A percentile compares a stretch with the other conserved stretches of the same genome.
Conservation (phyloP, 2,113 vertebrate species). For the Ovis aries region ARS-UI_Ramb_v3.0 NC_056054.1:21818501-21819000, state of each 20-base stretch:
- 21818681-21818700: background rate
- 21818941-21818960: slow-evolving; percentile 13
- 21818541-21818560: background rate
- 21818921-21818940: background rate
- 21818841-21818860: background rate
- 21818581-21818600: background rate
- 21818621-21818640: background rate
- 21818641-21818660: background rate
- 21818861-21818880: background rate
- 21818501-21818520: slow-evolving; percentile 98
- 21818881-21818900: background rate
- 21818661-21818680: background rate
- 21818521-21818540: slow-evolving; percentile 83
- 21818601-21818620: background rate
- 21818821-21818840: background rate
- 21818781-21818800: background rate
- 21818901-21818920: slow-evolving; percentile 1
- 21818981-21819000: background rate
- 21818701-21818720: background rate
- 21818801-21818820: background rate
- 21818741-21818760: background rate
- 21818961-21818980: background rate
- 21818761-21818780: slow-evolving; percentile 24
- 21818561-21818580: background rate
- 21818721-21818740: slow-evolving; percentile 14